Evolutionary conservation across 1,140 invertebrate genomes (phyloP).

Genomic region (Daktulosphaira vitifoliae): DNA sequence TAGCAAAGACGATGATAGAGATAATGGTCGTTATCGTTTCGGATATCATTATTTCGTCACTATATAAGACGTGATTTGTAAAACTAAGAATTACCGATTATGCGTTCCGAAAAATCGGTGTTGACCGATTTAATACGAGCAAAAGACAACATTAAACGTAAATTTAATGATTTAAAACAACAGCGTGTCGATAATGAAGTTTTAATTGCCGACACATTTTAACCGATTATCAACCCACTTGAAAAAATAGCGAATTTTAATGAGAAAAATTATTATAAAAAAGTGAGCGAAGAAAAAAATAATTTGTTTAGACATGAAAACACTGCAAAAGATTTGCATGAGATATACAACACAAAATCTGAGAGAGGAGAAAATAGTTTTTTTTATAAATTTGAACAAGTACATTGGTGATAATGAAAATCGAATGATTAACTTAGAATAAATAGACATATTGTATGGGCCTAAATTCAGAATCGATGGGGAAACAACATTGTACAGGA

Average conservation of each 20-base stretch:
- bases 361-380: no score
- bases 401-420: neutral
- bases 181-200: neutral
- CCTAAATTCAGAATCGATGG: neutral
- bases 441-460: neutral
- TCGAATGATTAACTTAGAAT: neutral
- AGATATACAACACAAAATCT: no score
- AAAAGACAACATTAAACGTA: neutral
- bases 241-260: neutral
- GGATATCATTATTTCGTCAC: neutral
- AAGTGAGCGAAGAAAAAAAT: neutral
- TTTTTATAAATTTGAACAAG: no score
- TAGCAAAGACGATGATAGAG: constrained; percentile 35
- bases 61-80: neutral
- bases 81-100: neutral
- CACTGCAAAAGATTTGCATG: no score
- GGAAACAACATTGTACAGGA: neutral
- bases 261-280: neutral
- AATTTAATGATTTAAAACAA: neutral
- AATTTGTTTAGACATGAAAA: no score
- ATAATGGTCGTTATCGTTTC: constrained; percentile 21
- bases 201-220: neutral
- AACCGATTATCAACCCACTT: neutral
- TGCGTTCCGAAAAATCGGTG: neutral
- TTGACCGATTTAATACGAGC: neutral